These are phyloP conservation scores for Agrotis puta DNA, from an alignment of 2,888 invertebrate species.

Conservation along the genomic window DNA sequence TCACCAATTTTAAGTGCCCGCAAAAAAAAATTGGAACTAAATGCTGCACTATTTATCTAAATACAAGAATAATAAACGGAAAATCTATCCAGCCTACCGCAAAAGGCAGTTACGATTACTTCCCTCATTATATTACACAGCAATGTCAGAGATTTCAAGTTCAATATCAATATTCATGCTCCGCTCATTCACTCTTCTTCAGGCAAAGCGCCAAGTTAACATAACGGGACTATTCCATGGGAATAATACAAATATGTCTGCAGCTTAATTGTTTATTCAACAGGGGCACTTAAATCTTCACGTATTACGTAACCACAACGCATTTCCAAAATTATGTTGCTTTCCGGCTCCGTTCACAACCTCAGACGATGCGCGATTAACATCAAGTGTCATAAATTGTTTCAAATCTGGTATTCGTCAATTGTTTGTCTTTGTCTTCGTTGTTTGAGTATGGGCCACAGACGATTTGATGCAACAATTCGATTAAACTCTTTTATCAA, in stretches of 20 bases:
- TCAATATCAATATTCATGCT: constrained; percentile 46
- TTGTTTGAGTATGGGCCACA: too few species aligned
- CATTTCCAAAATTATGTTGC: constrained; percentile 54
- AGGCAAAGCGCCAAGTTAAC: constrained; percentile 32
- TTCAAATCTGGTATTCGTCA: neutral
- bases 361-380: neutral
- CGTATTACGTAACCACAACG: constrained; percentile 41
- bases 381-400: neutral
- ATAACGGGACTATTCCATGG: constrained; percentile 44
- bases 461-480: too few species aligned
- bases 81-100: constrained; percentile 18
- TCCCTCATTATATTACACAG: constrained; percentile 7
- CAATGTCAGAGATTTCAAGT: constrained; percentile 29
- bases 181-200: constrained; percentile 18
- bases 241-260: constrained; percentile 7
- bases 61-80: neutral
- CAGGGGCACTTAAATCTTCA: constrained; percentile 23
- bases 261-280: constrained; percentile 39
- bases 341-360: constrained; percentile 19
- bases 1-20: too few species aligned
- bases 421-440: too few species aligned
- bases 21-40: too few species aligned
- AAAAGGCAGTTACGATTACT: constrained; percentile 14
- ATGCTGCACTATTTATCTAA: neutral
- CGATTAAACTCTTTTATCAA: too few species aligned